phyloP scores from a whole-genome alignment of 2,797 vertebrate species.

The Odontamblyopus lacepedii region DNA sequence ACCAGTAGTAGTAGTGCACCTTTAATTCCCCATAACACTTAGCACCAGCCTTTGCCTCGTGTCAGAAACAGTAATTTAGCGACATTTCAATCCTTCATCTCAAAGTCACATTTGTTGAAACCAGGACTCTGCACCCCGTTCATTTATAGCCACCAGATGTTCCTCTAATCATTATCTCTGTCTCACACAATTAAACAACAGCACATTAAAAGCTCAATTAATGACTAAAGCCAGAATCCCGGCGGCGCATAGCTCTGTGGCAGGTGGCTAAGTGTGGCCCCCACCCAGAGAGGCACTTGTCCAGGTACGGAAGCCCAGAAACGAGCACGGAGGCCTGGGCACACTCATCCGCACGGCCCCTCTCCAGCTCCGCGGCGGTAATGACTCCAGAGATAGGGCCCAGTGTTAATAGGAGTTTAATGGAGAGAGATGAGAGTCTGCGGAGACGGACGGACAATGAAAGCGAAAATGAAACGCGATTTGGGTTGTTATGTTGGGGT shows the following conservation, averaged over 20 bases:
- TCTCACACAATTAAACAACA: conserved; percentile 10
- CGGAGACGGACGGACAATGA: conserved; percentile 2
- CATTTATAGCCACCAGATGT: conserved; percentile 8
- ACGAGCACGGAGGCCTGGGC: not conserved
- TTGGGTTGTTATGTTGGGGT: not conserved
- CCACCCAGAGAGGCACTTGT: conserved; percentile 10
- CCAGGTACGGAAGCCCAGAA: conserved; percentile 10
- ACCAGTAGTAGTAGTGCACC: no score
- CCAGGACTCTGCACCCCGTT: not conserved
- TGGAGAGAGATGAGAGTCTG: conserved; percentile 6
- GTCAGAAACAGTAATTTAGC: not conserved
- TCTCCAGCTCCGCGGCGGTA: conserved; percentile 1
- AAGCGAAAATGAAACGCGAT: not conserved
- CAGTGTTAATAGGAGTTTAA: conserved; percentile 6
- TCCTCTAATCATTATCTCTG: conserved; percentile 7
- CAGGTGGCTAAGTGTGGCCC: conserved; percentile 13
- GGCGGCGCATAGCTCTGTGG: not conserved
- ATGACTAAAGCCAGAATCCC: conserved; percentile 10
- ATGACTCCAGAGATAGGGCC: not conserved
- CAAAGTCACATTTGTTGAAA: conserved; percentile 4
- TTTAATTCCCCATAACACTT: no score
- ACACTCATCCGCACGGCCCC: not conserved
- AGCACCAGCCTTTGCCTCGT: no score
- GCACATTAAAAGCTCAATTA: conserved; percentile 11
- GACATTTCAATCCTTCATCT: not conserved